A percentile compares a stretch with the other conserved stretches of the same genome.
Conservation (phyloP, 2,113 vertebrate species). For the Potamarius usumacintae region DNA sequence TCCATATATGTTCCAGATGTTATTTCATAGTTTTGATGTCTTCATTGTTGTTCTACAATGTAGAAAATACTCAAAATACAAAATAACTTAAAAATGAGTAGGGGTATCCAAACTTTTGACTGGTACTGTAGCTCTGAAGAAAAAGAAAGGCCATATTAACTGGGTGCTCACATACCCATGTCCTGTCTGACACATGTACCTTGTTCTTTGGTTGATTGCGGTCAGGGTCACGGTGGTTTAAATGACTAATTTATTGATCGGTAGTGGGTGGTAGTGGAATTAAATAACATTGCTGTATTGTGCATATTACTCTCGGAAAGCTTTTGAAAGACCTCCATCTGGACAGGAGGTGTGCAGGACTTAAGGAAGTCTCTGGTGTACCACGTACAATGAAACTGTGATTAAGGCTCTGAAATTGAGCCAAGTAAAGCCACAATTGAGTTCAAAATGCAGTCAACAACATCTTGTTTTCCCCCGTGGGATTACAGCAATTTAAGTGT, state of each 20-base stretch:
- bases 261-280: not conserved
- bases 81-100: no score
- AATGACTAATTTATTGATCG: not conserved
- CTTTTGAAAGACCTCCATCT: slow-evolving; percentile 18
- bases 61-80: no score
- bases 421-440: not conserved
- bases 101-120: no score
- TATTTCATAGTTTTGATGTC: no score
- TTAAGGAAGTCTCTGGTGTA: not conserved
- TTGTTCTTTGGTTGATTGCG: not conserved
- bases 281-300: not conserved
- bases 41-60: no score
- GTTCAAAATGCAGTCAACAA: slow-evolving; percentile 16
- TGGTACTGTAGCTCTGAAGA: no score
- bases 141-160: not conserved
- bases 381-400: not conserved
- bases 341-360: not conserved
- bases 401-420: slow-evolving; percentile 5
- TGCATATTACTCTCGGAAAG: not conserved
- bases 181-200: not conserved
- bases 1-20: no score
- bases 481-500: slow-evolving; percentile 26
- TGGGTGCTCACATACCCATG: no score
- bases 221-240: not conserved
- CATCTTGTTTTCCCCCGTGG: slow-evolving; percentile 8